These are phyloP conservation scores for Actinia tenebrosa DNA, from an alignment of 64 coral and sea anemone species.

Conservation along the genomic window DNA sequence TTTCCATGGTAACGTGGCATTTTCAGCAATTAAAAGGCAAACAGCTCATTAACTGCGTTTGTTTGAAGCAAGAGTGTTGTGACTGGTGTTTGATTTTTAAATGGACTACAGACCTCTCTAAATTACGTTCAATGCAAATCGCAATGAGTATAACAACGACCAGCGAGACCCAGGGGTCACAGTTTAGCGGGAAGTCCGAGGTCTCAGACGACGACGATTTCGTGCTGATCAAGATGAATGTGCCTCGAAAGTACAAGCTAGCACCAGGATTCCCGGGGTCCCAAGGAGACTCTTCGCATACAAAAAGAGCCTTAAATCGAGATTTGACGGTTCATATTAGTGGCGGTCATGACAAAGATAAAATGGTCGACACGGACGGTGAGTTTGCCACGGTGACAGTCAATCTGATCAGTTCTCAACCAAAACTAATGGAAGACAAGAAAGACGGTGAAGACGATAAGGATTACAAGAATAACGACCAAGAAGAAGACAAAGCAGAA, in stretches of 20 bases:
- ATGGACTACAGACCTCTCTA: not conserved
- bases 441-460: not conserved
- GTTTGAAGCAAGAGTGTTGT: constrained; percentile 4
- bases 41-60: not conserved
- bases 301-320: constrained; percentile 19
- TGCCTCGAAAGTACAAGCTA: not conserved
- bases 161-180: constrained; percentile 12
- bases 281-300: constrained; percentile 35
- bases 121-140: constrained; percentile 17
- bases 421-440: not conserved
- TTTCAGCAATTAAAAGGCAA: not conserved
- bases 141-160: not conserved
- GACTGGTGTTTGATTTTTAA: not conserved
- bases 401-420: constrained; percentile 43
- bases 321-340: constrained; percentile 8
- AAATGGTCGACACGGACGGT: constrained; percentile 13
- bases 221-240: constrained; percentile 30
- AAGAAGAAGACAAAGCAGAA: not conserved
- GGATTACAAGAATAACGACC: not conserved
- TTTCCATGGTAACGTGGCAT: constrained; percentile 6
- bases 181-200: not conserved
- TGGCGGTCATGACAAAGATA: not conserved
- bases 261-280: constrained; percentile 14
- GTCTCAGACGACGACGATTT: not conserved
- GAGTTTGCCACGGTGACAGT: constrained; percentile 48